Conservation (phyloP, 2,797 vertebrate species). For the Spinus olivaceus region DNA sequence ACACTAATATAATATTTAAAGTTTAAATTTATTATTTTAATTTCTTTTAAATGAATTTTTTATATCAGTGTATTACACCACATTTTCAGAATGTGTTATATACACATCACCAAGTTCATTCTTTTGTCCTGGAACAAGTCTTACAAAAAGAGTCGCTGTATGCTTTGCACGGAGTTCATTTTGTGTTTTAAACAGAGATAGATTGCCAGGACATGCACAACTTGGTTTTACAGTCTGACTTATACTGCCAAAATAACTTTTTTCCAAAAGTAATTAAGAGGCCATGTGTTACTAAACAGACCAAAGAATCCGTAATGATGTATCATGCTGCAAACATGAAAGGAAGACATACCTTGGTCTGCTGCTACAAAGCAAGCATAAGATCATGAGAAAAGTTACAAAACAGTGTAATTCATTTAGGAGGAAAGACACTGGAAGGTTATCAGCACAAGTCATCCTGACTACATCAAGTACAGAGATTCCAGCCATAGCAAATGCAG, state of each 20-base stretch:
- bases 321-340: not conserved
- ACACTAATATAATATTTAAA: not conserved
- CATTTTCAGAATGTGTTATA: not conserved
- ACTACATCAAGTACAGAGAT: not conserved
- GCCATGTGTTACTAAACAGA: not conserved
- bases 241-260: not conserved
- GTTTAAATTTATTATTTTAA: not conserved
- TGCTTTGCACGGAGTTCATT: not conserved
- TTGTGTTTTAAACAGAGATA: not conserved
- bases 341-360: not conserved
- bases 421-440: not conserved
- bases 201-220: not conserved
- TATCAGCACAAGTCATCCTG: not conserved
- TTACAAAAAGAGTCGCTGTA: not conserved
- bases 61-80: not conserved
- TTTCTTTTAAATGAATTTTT: not conserved
- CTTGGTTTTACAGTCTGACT: slow-evolving; percentile 1
- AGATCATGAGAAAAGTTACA: not conserved
- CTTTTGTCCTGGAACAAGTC: not conserved
- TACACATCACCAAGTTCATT: not conserved
- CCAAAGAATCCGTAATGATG: not conserved
- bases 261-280: slow-evolving; percentile 20
- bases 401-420: not conserved
- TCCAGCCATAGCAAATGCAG: not conserved
- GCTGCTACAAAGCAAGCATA: not conserved